Percentiles rank a stretch among this genome's conserved stretches.
Evolutionary conservation across 2,113 vertebrate genomes (phyloP).

Genomic region (Penelope pileata): DNA sequence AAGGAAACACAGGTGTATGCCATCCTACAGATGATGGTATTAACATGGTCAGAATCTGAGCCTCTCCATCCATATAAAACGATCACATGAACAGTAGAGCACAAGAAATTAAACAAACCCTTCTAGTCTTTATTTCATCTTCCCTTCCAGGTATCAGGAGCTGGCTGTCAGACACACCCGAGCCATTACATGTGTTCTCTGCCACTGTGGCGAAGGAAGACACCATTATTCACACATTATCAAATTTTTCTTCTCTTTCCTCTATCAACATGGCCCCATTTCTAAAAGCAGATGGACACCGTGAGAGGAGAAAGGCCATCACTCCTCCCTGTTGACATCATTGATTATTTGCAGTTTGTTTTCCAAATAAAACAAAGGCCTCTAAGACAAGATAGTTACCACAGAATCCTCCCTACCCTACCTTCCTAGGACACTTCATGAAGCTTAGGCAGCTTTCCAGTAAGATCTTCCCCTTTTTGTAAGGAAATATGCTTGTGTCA

Average conservation of each 20-base stretch:
- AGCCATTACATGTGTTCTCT: neutral
- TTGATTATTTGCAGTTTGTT: neutral
- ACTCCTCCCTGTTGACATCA: neutral
- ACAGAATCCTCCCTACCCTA: neutral
- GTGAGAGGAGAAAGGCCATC: neutral
- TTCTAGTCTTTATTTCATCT: neutral
- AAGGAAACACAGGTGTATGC: neutral
- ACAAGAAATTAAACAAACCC: neutral
- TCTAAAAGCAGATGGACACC: neutral
- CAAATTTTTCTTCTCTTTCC: neutral
- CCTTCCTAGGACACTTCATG: neutral
- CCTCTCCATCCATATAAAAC: neutral
- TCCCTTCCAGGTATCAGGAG: neutral
- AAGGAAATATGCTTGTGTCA: constrained; percentile 28
- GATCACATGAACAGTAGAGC: neutral
- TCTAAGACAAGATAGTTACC: neutral
- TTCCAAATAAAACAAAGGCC: neutral
- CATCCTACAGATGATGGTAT: neutral
- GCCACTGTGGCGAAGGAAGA: neutral
- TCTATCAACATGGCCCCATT: neutral
- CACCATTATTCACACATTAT: neutral
- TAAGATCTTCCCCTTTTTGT: constrained; percentile 57
- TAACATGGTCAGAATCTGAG: neutral
- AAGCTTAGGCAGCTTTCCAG: constrained; percentile 44
- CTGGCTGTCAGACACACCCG: neutral